Evolutionary conservation across 2,797 vertebrate genomes (phyloP).

Genomic region (Schizopygopsis pylzovi): DNA sequence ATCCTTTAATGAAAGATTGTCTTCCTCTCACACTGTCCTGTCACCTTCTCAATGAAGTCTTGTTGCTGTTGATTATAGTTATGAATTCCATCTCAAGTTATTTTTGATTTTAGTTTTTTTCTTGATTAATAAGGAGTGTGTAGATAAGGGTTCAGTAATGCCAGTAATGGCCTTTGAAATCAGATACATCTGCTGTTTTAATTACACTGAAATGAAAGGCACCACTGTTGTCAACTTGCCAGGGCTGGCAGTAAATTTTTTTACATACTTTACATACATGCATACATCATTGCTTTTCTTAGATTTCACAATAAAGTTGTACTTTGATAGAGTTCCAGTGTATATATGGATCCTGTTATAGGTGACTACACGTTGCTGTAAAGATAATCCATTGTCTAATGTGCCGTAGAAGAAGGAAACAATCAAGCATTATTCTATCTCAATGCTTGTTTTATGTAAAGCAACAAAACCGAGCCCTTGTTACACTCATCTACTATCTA

Average conservation of each 20-base stretch:
- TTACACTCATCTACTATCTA: conserved; percentile 82
- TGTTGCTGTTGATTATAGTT: conserved; percentile 50
- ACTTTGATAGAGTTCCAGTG: conserved; percentile 23
- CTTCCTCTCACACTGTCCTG: conserved; percentile 24
- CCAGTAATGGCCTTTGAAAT: conserved; percentile 62
- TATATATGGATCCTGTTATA: conserved; percentile 70
- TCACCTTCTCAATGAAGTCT: conserved; percentile 33
- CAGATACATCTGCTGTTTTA: conserved; percentile 62
- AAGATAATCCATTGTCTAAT: conserved; percentile 79
- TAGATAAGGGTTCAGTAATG: conserved; percentile 57
- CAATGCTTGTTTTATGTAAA: conserved; percentile 87
- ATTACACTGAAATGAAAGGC: conserved; percentile 61
- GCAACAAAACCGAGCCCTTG: conserved; percentile 89
- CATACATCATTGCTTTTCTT: not conserved
- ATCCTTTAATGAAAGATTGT: conserved; percentile 47
- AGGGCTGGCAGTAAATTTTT: not conserved
- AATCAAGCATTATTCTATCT: conserved; percentile 86
- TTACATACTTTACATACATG: not conserved
- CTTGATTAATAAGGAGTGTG: conserved; percentile 63
- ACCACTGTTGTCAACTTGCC: conserved; percentile 46
- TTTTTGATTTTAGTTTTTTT: conserved; percentile 49
- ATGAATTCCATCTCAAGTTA: conserved; percentile 50
- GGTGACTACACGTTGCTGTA: conserved; percentile 68
- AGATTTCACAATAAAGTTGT: not conserved
- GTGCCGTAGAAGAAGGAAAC: conserved; percentile 85